Base-by-base conservation (phyloP, 1,140 invertebrate species). In the Hycleus phaleratus region DNA sequence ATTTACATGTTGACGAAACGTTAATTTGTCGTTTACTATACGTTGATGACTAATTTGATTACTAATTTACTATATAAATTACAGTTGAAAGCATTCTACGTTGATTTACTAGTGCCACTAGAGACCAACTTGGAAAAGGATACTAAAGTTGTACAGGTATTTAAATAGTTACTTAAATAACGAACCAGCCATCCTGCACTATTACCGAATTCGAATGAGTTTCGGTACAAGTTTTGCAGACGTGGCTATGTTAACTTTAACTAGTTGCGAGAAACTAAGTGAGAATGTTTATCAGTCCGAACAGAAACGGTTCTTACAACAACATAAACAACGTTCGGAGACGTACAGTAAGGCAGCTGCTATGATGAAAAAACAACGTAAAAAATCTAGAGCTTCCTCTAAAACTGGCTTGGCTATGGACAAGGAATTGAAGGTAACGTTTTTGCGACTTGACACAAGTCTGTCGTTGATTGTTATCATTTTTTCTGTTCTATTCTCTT, bases 51-150 rank as follows among this genome's bases (percentile, higher is more conserved):
- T 18, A 18, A 18, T 18, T 18, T 1, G 18, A 18, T 18, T 18
- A 18, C 18, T 18, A 18, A 46, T 46, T 46, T 9, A 46, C 11
- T 46, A 9, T 26, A 11, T 46, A 9, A 32, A 63, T 83, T 81
- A 56, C 79, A 95, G 91, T 73, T 95, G 54, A 93, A 94, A 79
- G 92, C 91, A 10, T 94, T 95, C 74, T 95, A 95, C 77, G 91
- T 95, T 25, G 92, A 95, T 79, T 79, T 95, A 56, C 77, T 95
- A 56, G 89, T 93, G 48, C 92, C 91, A 59, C 76, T 95, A 71
- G 92, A 95, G 79, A 91, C 90, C 46, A 94, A 94, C 77, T 77
- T 94, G 67, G 91, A 94, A 74, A 93, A 94, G 73, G 91, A 95
- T 74, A 92, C 89, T 26, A 93, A 94, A 84, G 90, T 93, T 60